Evolutionary conservation across 2,888 invertebrate genomes (phyloP), one percentile per base, ranked within the genome.

Genomic region (Urechis unicinctus): DNA sequence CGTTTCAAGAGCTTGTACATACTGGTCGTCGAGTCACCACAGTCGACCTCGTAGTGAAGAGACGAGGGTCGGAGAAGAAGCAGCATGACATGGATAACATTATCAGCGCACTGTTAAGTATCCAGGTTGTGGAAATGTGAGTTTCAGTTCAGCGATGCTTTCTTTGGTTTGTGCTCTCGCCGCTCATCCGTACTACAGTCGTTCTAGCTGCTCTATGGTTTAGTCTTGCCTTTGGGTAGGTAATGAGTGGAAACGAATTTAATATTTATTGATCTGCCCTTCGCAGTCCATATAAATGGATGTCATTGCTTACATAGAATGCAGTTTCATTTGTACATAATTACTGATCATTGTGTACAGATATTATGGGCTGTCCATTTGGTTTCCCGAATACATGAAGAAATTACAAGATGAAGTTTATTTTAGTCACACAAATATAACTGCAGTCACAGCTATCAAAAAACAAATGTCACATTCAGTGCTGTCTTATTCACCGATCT

Each of bases 381-480:
- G 59, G 59, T 59, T 59, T 50, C 59, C 59, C 3, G 59, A 59
- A 41, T 59, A 55, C 46, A 52, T 59, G 50, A 59, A 57, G 50
- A 42, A 43, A 28, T 26, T 59, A 17, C 46, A 59, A 31, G 44
- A 53, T 42, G 56, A 53, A 22, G 46, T 28, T 26, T 59, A 56
- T 44, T 56, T 50, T 31, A 45, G 50, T 17, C 26, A 50, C 3
- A 49, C 49, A 22, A 41, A 49, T 9, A 21, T 30, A 25, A 49
- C 49, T 6, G 17, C 2, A 3, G 24, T 49, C 26, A 56, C 48
- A 59, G 57, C 30, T 47, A 47, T 17, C 45, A 56, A 25, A 53
- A 49, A 25, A 28, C 24, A 41, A 54, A 58, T 44, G n/a, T 28
- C 43, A 52, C 50, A 24, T 55, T 60, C 47, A 25, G 13, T 28